phyloP scores from a whole-genome alignment of 2,797 vertebrate genomes.

The Chelon auratus region DNA sequence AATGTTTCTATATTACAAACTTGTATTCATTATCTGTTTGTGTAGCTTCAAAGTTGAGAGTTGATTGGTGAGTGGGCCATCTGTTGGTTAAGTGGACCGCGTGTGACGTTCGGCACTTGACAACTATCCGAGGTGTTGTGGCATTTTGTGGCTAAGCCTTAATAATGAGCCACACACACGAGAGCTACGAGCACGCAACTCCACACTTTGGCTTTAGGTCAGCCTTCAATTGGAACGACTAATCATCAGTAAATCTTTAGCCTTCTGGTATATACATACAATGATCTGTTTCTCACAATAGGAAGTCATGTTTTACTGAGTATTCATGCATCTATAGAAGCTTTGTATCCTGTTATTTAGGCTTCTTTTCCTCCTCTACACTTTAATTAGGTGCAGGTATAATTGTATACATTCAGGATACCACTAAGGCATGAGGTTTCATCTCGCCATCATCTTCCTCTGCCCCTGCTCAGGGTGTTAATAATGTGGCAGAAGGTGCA shows the following conservation, averaged over 20 bases:
- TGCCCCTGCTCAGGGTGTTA: slow-evolving; percentile 49
- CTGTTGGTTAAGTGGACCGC: slow-evolving; percentile 53
- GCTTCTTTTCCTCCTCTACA: background rate
- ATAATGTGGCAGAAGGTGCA: slow-evolving; percentile 76
- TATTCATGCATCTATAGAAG: background rate
- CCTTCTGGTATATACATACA: slow-evolving; percentile 17
- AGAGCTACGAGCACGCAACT: slow-evolving; percentile 55
- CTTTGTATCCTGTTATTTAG: background rate
- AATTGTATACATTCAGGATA: no score
- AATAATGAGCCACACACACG: slow-evolving; percentile 42
- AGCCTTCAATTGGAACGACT: slow-evolving; percentile 24
- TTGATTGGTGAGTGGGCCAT: slow-evolving; percentile 37
- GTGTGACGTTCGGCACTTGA: slow-evolving; percentile 66
- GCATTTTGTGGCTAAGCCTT: slow-evolving; percentile 66
- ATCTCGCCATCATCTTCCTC: background rate
- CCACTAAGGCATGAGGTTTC: background rate
- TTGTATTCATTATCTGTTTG: background rate
- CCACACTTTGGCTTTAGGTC: slow-evolving; percentile 17
- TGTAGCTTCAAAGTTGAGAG: background rate
- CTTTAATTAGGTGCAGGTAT: no score
- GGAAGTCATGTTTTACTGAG: background rate
- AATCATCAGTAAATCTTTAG: slow-evolving; percentile 16
- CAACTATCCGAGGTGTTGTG: slow-evolving; percentile 29
- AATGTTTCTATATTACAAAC: background rate
- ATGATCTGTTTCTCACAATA: background rate